phyloP scores from a whole-genome alignment of 1,140 invertebrate species.

The Potamilus streckersoni region DNA sequence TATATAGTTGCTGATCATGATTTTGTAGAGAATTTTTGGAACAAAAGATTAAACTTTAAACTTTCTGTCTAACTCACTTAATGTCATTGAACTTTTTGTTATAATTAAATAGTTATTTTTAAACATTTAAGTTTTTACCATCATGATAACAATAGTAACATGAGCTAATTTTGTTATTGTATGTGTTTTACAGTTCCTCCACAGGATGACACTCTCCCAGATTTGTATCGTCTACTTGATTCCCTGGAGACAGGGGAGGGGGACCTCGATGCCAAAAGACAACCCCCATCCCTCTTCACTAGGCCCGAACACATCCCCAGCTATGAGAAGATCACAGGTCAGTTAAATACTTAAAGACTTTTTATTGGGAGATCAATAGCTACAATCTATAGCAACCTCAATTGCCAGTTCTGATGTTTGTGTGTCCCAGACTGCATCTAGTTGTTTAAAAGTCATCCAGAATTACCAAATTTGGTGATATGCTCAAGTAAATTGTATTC shows the following conservation, averaged over 20 bases:
- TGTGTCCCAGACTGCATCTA: not conserved
- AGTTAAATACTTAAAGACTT: not conserved
- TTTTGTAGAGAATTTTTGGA: too few species aligned
- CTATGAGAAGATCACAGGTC: slow-evolving; percentile 59
- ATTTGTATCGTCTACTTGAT: slow-evolving; percentile 55
- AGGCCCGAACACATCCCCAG: slow-evolving; percentile 56
- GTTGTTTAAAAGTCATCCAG: too few species aligned
- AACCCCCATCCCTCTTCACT: slow-evolving; percentile 61
- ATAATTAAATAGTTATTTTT: too few species aligned
- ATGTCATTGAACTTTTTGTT: too few species aligned
- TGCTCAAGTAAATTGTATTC: too few species aligned
- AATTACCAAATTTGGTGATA: too few species aligned
- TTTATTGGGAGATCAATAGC: too few species aligned
- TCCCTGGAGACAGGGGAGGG: slow-evolving; percentile 53
- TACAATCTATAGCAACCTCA: too few species aligned
- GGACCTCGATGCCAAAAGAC: slow-evolving; percentile 40
- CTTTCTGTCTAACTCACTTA: too few species aligned
- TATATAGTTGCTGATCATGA: too few species aligned
- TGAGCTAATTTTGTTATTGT: not conserved
- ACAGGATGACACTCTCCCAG: slow-evolving; percentile 51
- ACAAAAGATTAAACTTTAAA: too few species aligned
- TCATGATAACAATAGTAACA: not conserved
- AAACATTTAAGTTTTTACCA: too few species aligned
- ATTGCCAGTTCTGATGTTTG: not conserved
- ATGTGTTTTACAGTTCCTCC: slow-evolving; percentile 15